Evolutionary conservation across 2,113 vertebrate species (phyloP).

Genomic region (Beaufortia kweichowensis): DNA sequence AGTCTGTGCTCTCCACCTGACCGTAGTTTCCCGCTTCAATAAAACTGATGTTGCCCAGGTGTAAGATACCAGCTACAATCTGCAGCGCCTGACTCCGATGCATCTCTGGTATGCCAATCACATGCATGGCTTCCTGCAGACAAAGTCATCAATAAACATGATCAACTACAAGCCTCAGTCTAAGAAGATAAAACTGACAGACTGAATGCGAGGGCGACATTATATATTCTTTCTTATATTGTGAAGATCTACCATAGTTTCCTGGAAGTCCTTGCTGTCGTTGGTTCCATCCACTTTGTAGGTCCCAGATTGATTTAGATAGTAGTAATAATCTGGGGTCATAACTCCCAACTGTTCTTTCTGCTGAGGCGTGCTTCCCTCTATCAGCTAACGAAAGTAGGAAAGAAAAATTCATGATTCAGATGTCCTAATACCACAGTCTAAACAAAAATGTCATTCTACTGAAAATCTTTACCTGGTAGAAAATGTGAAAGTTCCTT

Average conservation of each 20-base stretch:
- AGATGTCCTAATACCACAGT: too few relatives aligned
- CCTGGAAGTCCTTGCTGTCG: slow-evolving; percentile 85
- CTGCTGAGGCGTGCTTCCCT: slow-evolving; percentile 85
- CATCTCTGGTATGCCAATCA: slow-evolving; percentile 83
- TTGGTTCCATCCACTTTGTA: slow-evolving; percentile 94
- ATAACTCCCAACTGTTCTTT: slow-evolving; percentile 87
- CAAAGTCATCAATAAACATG: not conserved
- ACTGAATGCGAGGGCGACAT: not conserved
- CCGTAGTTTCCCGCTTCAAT: slow-evolving; percentile 92
- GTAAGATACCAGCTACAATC: slow-evolving; percentile 89
- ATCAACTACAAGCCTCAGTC: not conserved
- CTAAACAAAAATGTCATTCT: too few relatives aligned
- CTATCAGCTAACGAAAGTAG: slow-evolving; percentile 78
- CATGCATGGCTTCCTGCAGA: slow-evolving; percentile 89
- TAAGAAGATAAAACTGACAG: not conserved
- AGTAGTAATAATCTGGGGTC: slow-evolving; percentile 91
- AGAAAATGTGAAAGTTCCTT: slow-evolving; percentile 96
- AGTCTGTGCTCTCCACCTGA: slow-evolving; percentile 84
- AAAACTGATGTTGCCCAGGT: slow-evolving; percentile 93
- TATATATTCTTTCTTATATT: not conserved
- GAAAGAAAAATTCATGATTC: too few relatives aligned
- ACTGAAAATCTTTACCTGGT: slow-evolving; percentile 91
- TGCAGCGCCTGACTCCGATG: slow-evolving; percentile 85
- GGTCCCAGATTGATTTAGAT: slow-evolving; percentile 93
- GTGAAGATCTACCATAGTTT: slow-evolving; percentile 82